Evolutionary conservation across 2,797 vertebrate genomes (phyloP).

Genomic region (Rhabdomys pumilio): DNA sequence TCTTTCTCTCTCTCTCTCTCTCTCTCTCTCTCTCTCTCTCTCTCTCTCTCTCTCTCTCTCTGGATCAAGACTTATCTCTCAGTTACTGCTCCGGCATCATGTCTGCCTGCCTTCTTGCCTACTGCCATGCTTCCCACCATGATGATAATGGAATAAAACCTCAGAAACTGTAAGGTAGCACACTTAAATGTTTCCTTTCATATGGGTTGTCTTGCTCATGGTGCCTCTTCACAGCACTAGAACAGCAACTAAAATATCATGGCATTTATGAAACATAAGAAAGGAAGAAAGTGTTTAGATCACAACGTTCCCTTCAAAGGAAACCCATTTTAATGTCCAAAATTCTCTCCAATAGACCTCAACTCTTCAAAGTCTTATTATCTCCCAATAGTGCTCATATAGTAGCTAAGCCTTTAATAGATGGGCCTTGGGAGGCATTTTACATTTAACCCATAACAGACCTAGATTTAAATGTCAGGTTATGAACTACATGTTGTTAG

Average conservation of each 20-base stretch:
- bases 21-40: too few relatives aligned
- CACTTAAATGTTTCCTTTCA: not conserved
- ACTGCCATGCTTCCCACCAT: not conserved
- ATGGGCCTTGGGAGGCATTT: not conserved
- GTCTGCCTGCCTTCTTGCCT: not conserved
- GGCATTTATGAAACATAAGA: not conserved
- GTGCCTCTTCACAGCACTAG: not conserved
- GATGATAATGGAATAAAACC: not conserved
- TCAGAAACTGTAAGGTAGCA: not conserved
- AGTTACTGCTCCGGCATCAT: not conserved
- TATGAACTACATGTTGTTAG: not conserved
- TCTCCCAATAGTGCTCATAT: not conserved
- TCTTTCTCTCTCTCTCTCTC: too few relatives aligned
- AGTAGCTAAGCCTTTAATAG: not conserved
- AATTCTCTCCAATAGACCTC: not conserved
- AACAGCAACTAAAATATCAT: not conserved
- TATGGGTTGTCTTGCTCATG: not conserved
- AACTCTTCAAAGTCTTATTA: not conserved
- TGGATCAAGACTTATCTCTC: not conserved
- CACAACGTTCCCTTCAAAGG: not conserved
- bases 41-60: not conserved
- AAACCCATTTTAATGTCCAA: not conserved
- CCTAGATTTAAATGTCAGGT: constrained; percentile 20
- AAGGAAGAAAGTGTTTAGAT: not conserved
- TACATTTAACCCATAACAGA: not conserved